A percentile compares a stretch with the other conserved stretches of the same genome.
phyloP scores from a whole-genome alignment of 2,113 vertebrate genomes.

The Pterocles burchelli region DNA sequence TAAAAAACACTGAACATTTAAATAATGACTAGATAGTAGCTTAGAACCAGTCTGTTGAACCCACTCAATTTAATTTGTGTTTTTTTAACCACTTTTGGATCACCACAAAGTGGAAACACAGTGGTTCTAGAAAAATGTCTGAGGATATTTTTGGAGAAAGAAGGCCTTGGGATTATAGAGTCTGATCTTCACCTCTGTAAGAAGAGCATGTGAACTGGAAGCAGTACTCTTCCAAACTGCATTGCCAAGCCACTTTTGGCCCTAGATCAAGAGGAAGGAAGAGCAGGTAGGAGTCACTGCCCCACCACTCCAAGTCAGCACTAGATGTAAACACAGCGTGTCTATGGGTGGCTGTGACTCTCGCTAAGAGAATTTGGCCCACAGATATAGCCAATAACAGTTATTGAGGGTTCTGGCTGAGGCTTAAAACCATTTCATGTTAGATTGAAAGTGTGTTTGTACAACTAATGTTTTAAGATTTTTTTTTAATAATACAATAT shows the following conservation, averaged over 20 bases:
- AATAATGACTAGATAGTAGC: background rate
- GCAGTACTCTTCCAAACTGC: background rate
- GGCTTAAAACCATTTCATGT: background rate
- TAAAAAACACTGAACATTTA: background rate
- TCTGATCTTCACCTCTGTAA: background rate
- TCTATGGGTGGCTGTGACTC: fast-evolving
- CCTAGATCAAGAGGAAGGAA: background rate
- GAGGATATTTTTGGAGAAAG: background rate
- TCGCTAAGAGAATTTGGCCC: background rate
- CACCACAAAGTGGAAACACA: background rate
- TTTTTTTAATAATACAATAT: background rate
- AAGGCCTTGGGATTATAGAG: background rate
- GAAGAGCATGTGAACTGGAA: background rate
- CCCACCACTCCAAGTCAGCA: background rate
- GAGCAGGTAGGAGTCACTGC: background rate
- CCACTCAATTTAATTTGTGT: background rate
- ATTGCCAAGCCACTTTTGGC: background rate
- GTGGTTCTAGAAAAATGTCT: background rate
- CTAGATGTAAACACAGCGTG: background rate
- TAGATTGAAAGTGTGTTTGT: background rate
- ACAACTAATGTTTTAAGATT: background rate
- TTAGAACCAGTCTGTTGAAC: background rate
- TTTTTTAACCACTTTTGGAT: background rate
- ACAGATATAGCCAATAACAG: background rate
- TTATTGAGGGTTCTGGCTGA: background rate